phyloP scores from a whole-genome alignment of 2,797 vertebrate genomes.

The Thunnus albacares region DNA sequence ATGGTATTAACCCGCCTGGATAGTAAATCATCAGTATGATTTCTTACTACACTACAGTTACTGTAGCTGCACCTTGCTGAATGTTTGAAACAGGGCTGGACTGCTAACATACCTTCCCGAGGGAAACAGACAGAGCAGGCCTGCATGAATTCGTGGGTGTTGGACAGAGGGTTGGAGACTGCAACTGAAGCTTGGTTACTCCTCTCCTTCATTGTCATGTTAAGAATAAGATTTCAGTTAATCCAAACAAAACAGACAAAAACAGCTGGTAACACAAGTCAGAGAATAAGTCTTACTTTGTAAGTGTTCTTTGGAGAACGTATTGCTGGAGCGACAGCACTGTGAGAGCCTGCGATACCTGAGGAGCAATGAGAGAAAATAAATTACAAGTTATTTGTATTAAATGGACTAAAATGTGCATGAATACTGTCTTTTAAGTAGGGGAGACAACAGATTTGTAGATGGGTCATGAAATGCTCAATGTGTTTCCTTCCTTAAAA shows the following conservation, averaged over 20 bases:
- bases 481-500: background rate
- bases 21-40: background rate
- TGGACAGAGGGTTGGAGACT: slow-evolving; percentile 87
- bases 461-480: background rate
- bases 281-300: slow-evolving; percentile 68
- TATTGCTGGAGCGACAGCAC: slow-evolving; percentile 41
- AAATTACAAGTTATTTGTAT: background rate
- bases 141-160: slow-evolving; percentile 93
- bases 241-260: slow-evolving; percentile 5
- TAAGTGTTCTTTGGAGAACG: slow-evolving; percentile 49
- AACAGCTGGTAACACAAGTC: background rate
- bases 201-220: slow-evolving; percentile 35
- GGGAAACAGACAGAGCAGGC: slow-evolving; percentile 93
- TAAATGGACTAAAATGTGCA: background rate
- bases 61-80: background rate
- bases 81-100: background rate
- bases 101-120: slow-evolving; percentile 86
- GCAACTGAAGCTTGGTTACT: slow-evolving; percentile 40
- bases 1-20: background rate
- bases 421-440: background rate
- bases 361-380: slow-evolving; percentile 24
- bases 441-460: background rate
- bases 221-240: slow-evolving; percentile 37
- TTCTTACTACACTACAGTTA: background rate
- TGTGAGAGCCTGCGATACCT: slow-evolving; percentile 60